These are phyloP conservation scores for Pollicipes pollicipes DNA, from an alignment of 1,140 invertebrate genomes.

Conservation along the genomic window DNA sequence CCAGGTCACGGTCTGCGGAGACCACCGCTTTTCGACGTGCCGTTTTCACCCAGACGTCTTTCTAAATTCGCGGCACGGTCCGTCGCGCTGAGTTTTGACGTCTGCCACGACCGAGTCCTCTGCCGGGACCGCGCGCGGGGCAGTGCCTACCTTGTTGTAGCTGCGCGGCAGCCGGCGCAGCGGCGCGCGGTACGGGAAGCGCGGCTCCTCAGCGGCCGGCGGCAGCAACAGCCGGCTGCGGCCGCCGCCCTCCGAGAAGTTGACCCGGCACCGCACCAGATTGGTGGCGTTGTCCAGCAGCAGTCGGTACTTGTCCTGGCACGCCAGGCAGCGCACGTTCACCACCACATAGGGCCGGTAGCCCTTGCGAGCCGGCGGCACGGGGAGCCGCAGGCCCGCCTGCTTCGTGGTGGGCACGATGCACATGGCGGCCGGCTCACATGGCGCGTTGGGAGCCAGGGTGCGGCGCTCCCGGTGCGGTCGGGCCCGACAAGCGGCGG, in stretches of 20 bases:
- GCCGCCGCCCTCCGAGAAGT: slow-evolving; percentile 20
- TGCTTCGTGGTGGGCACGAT: not conserved
- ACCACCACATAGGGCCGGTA: slow-evolving; percentile 15
- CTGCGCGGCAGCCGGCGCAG: slow-evolving; percentile 25
- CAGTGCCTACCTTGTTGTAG: slow-evolving; percentile 27
- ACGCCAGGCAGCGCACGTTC: slow-evolving; percentile 21
- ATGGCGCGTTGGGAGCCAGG: not conserved
- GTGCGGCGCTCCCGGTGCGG: not conserved
- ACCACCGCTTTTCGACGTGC: too few species aligned
- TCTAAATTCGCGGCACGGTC: too few species aligned
- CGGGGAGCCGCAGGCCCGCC: not conserved
- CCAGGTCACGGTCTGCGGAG: too few species aligned
- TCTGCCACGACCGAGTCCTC: too few species aligned
- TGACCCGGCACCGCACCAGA: slow-evolving; percentile 19
- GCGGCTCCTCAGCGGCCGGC: slow-evolving; percentile 18
- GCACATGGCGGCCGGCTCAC: not conserved
- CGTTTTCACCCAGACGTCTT: too few species aligned
- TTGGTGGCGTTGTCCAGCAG: slow-evolving; percentile 21
- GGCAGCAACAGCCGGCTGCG: slow-evolving; percentile 25
- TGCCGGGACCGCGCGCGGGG: too few species aligned
- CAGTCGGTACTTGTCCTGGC: slow-evolving; percentile 23
- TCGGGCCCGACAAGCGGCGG: too few species aligned
- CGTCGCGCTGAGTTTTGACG: too few species aligned
- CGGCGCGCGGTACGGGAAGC: slow-evolving; percentile 26
- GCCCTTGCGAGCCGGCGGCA: not conserved